Evolutionary conservation across 92 coral and sea anemone species (phyloP), one percentile per base, ranked within the genome.

Genomic region (Virgularia gustaviana): DNA sequence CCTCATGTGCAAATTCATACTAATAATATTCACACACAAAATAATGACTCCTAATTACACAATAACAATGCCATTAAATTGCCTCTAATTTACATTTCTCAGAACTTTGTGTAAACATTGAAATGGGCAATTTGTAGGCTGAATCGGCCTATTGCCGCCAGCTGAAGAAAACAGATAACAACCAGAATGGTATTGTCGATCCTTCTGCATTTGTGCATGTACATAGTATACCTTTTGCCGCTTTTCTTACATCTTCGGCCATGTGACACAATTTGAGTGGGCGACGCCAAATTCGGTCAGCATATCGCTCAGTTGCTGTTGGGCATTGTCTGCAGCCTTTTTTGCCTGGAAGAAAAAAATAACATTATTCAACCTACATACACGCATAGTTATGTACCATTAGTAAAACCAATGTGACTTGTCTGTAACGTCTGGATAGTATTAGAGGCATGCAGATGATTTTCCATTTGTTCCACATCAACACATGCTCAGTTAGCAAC

Each of bases 401-500:
- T 11, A 54, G 16, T 54, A 24, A 10, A 54, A 1, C 12, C 12
- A 54, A 24, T 27, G 12, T 11, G 9, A 76, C 86, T 73, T 76
- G 44, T 0, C 59, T 45, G 70, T 65, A 82, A 32, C 77, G 56
- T 39, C 76, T 66, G 13, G 81, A n/a, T n/a, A 82, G 54, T 44
- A 31, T 20, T 13, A 23, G 36, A 27, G 81, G 55, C 76, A 75
- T 58, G 7, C 68, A 20, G 16, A 35, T 47, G 7, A 82, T 76
- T 53, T 82, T 82, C n/a, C 73, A 55, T 41, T 51, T 82, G 60
- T 82, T 82, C 86, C 86, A 82, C 15, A 22, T 11, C 12, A 82
- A 12, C n/a, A 80, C 85, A 74, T 81, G 85, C 28, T 81, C 81
- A 47, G 81, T 81, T 12, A 81, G 60, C 47, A 82, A 31, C 44